Percentiles rank a stretch among this genome's conserved stretches.
Conservation (phyloP, 2,888 invertebrate species). For the Drosophila borborema region DNA sequence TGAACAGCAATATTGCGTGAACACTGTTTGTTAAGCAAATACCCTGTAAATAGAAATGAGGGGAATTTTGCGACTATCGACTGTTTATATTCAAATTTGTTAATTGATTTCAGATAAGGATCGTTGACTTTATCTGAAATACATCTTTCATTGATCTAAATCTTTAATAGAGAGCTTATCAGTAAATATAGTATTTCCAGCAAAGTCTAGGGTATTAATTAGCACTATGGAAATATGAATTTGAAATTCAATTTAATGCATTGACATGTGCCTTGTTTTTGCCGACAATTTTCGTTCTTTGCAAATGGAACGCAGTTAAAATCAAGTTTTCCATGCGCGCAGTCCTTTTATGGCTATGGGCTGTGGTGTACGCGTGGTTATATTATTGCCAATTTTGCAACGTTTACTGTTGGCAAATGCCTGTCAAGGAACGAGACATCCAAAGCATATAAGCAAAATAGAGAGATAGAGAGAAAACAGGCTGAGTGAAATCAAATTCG, state of each 20-base stretch:
- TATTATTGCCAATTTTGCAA: conserved; percentile 70
- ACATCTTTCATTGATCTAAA: background rate
- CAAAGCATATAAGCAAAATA: background rate
- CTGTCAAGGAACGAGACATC: conserved; percentile 39
- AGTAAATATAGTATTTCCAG: background rate
- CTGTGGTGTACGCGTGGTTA: conserved; percentile 41
- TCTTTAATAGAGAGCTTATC: too few relatives aligned
- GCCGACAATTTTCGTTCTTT: conserved; percentile 12
- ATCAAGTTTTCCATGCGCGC: background rate
- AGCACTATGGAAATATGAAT: background rate
- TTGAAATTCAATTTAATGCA: conserved; percentile 20
- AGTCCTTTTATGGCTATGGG: background rate
- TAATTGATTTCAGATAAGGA: too few relatives aligned
- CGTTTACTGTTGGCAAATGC: conserved; percentile 70
- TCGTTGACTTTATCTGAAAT: background rate
- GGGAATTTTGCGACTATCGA: too few relatives aligned
- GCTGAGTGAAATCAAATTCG: conserved; percentile 71
- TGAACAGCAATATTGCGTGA: background rate
- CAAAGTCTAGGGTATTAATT: background rate
- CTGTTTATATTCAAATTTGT: too few relatives aligned
- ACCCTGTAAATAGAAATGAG: background rate
- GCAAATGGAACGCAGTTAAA: conserved; percentile 11
- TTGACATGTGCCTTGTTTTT: conserved; percentile 20
- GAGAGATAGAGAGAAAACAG: conserved; percentile 9
- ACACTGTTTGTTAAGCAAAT: background rate